Evolutionary conservation across 2,113 vertebrate species (phyloP).

Genomic region (Aix galericulata): DNA sequence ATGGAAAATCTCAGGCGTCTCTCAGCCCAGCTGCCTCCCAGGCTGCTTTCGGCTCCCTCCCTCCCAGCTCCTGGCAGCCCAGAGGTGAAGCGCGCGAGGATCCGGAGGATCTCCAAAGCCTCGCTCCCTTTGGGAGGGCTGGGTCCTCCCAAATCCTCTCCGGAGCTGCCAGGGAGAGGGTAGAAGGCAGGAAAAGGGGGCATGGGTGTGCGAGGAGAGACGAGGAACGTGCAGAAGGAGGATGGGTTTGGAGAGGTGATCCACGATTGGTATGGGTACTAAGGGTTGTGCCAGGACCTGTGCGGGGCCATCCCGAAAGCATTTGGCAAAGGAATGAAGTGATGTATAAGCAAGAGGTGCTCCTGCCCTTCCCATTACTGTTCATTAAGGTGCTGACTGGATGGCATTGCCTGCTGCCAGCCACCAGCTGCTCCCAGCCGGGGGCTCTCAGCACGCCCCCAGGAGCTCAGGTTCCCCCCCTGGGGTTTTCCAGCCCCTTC

Average conservation of each 20-base stretch:
- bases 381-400: background rate
- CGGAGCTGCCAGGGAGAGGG: background rate
- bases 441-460: too few species aligned
- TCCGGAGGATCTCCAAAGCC: background rate
- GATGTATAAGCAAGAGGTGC: background rate
- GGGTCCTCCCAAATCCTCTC: background rate
- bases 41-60: background rate
- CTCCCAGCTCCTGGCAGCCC: slow-evolving; percentile 8
- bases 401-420: background rate
- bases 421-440: background rate
- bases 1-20: background rate
- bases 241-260: background rate
- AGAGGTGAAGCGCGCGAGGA: background rate
- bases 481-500: background rate
- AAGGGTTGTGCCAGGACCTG: background rate
- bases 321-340: background rate
- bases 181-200: background rate
- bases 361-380: background rate
- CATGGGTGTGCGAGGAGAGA: background rate
- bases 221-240: background rate
- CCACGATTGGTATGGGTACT: background rate
- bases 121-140: background rate
- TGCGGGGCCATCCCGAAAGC: background rate
- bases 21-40: slow-evolving; percentile 12
- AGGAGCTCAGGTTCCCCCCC: background rate